Conservation (phyloP, 1,140 invertebrate genomes). For the Hetaerina americana region DNA sequence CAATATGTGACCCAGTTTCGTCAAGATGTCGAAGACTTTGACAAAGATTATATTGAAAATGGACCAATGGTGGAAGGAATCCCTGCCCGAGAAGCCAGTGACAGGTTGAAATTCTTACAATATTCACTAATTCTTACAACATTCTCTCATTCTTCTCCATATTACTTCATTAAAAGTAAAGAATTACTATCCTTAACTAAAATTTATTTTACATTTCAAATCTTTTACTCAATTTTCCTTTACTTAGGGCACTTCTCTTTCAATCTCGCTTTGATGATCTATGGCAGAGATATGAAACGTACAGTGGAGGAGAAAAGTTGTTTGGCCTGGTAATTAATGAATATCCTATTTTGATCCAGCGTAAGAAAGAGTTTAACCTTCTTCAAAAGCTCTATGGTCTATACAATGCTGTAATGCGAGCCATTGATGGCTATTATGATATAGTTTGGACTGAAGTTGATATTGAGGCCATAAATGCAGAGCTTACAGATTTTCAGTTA, state of each 20-base stretch:
- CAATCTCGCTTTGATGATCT: constrained; percentile 67
- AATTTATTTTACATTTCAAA: too few relatives aligned
- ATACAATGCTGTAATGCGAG: constrained; percentile 65
- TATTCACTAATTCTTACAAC: not conserved
- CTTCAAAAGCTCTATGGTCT: constrained; percentile 69
- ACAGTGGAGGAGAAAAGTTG: constrained; percentile 62
- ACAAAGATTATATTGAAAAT: constrained; percentile 54
- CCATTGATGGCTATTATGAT: constrained; percentile 73
- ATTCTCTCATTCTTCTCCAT: not conserved
- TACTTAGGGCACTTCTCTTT: constrained; percentile 55
- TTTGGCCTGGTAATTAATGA: constrained; percentile 68
- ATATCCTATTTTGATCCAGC: constrained; percentile 60
- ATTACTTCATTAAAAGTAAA: too few relatives aligned
- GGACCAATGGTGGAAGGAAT: constrained; percentile 75
- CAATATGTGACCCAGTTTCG: constrained; percentile 54
- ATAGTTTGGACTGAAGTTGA: constrained; percentile 72
- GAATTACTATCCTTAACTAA: too few relatives aligned
- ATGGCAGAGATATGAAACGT: constrained; percentile 63
- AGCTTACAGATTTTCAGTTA: constrained; percentile 68
- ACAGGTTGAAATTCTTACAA: constrained; percentile 29
- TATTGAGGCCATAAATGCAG: constrained; percentile 64
- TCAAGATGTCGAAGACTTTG: constrained; percentile 53
- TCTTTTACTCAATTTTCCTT: too few relatives aligned
- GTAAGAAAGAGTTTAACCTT: constrained; percentile 70
- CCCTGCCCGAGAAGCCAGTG: constrained; percentile 67